Evolutionary conservation across 2,113 vertebrate genomes (phyloP).

Genomic region (Trochalopteron elliotii): DNA sequence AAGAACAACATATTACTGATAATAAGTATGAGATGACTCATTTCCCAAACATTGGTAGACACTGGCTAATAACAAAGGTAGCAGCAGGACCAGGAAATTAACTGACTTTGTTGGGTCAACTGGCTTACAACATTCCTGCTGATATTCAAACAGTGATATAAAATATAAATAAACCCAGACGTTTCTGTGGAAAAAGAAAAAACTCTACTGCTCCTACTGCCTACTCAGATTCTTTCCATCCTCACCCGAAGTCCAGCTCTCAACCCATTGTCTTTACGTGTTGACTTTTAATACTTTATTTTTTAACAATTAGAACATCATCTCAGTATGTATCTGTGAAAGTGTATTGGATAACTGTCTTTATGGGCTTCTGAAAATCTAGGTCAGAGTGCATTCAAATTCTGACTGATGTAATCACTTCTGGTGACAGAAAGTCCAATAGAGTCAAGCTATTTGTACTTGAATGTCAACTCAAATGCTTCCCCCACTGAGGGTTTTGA

Average conservation of each 20-base stretch:
- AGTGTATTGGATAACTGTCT: neutral
- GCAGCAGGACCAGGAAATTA: neutral
- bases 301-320: neutral
- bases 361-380: neutral
- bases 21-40: neutral
- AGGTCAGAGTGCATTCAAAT: neutral
- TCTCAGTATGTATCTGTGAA: neutral
- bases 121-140: neutral
- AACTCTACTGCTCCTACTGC: neutral
- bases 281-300: neutral
- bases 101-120: neutral
- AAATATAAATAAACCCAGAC: neutral
- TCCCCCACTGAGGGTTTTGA: neutral
- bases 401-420: neutral
- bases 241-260: neutral
- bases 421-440: neutral
- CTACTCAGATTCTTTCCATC: neutral
- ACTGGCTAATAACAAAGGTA: neutral
- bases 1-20: neutral
- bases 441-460: conserved; percentile 9
- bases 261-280: neutral
- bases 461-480: conserved; percentile 37
- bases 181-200: neutral
- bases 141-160: neutral
- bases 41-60: neutral